A percentile compares a stretch with the other conserved stretches of the same genome.
These are phyloP conservation scores for Eucidaris tribuloides DNA, from an alignment of 35 echinoderm and acorn worm species.

Conservation along the genomic window DNA sequence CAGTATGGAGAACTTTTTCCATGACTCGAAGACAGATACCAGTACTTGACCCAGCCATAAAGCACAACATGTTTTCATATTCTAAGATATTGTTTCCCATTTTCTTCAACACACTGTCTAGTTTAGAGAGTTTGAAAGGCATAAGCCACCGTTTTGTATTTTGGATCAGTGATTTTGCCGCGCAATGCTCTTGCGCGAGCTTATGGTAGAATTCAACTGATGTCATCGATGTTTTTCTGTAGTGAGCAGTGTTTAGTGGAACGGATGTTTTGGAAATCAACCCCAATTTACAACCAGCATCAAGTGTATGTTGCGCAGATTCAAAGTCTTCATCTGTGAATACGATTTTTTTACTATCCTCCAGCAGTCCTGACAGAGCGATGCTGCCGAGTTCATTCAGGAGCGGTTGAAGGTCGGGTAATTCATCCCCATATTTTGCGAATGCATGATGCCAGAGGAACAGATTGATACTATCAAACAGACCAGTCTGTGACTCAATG, in stretches of 20 bases:
- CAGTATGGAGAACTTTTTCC: too few species aligned
- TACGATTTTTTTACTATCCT: background rate
- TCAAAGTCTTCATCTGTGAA: background rate
- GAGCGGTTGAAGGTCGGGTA: background rate
- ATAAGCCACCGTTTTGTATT: background rate
- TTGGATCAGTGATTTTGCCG: background rate
- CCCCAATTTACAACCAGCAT: background rate
- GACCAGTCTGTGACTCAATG: background rate
- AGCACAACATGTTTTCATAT: background rate
- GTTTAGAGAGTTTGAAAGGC: too few species aligned
- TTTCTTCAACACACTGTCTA: background rate
- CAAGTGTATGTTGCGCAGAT: background rate
- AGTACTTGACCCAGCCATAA: background rate
- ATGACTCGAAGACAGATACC: too few species aligned
- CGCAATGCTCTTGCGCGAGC: conserved; percentile 2
- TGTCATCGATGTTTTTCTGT: conserved; percentile 2
- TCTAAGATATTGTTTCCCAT: background rate
- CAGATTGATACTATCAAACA: conserved; percentile 3
- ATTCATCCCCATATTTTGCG: background rate
- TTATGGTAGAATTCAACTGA: conserved; percentile 14
- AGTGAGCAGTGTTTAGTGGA: background rate
- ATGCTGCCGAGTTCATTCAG: background rate
- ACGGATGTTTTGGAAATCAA: background rate
- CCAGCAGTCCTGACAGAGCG: background rate
- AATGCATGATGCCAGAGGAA: background rate